Conservation (phyloP, 2,113 vertebrate species). For the Pterocles gutturalis region DNA sequence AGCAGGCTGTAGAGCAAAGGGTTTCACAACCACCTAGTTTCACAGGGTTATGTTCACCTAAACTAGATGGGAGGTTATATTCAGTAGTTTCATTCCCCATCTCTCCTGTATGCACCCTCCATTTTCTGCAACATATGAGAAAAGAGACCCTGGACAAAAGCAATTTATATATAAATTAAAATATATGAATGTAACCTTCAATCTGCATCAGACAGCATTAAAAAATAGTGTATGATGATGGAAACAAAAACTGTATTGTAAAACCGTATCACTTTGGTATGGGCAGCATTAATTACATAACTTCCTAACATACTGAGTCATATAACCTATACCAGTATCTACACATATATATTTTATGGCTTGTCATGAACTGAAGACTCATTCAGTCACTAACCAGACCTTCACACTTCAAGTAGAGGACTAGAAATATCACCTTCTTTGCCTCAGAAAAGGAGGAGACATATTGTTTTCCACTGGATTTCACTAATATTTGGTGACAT, state of each 20-base stretch:
- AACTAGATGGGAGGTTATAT: neutral
- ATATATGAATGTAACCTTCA: neutral
- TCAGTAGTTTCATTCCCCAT: neutral
- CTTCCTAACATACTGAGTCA: neutral
- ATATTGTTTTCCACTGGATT: neutral
- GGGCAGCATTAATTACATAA: neutral
- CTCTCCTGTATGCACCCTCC: neutral
- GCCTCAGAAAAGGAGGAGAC: neutral
- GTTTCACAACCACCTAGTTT: neutral
- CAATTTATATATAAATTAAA: neutral
- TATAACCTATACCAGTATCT: neutral
- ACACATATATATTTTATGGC: neutral
- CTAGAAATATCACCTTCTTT: neutral
- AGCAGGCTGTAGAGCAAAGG: neutral
- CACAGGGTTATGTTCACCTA: neutral
- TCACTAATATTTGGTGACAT: neutral
- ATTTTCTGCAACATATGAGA: neutral
- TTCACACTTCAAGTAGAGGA: neutral
- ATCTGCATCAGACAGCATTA: neutral
- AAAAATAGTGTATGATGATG: neutral
- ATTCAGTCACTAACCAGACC: neutral
- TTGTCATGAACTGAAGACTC: rapidly evolving
- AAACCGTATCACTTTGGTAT: neutral
- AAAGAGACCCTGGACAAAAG: neutral
- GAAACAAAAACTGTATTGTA: neutral